A percentile compares a stretch with the other conserved stretches of the same genome.
These are phyloP conservation scores for Antedon mediterranea DNA, from an alignment of 53 echinoderm and acorn worm species.

Conservation along the genomic window DNA sequence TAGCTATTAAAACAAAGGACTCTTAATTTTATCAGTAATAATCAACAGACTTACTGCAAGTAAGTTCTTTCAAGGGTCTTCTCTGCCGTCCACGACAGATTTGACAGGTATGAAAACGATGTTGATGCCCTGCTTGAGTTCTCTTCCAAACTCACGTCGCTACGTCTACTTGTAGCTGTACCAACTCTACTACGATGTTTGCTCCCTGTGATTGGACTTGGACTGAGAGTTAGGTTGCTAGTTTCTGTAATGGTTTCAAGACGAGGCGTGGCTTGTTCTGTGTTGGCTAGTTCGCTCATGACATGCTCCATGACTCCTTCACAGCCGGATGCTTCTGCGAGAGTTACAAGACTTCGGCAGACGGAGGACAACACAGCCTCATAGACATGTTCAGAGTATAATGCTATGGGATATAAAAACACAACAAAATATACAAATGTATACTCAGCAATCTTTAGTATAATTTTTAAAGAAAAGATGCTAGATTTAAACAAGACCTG, in stretches of 20 bases:
- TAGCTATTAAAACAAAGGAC: no score
- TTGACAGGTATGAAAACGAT: conserved; percentile 73
- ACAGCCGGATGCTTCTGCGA: conserved; percentile 85
- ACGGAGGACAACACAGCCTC: conserved; percentile 71
- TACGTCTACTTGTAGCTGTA: conserved; percentile 19
- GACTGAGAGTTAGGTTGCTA: neutral
- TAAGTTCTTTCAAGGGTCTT: conserved; percentile 63
- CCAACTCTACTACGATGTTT: conserved; percentile 25
- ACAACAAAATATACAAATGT: conserved; percentile 2
- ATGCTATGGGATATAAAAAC: conserved; percentile 15
- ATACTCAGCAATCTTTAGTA: no score
- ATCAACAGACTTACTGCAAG: conserved; percentile 38
- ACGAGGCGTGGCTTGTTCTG: neutral
- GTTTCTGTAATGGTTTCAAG: conserved; percentile 38
- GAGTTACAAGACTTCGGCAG: conserved; percentile 79
- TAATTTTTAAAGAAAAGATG: no score
- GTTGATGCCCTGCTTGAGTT: conserved; percentile 47
- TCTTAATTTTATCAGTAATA: no score
- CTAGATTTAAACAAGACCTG: no score
- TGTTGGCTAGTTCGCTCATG: neutral
- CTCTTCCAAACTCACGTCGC: conserved; percentile 12
- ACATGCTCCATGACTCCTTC: conserved; percentile 59
- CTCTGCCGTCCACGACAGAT: conserved; percentile 82
- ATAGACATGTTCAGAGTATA: conserved; percentile 81
- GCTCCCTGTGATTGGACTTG: neutral